phyloP scores from a whole-genome alignment of 2,888 invertebrate genomes.

The Amblyteles armatorius region DNA sequence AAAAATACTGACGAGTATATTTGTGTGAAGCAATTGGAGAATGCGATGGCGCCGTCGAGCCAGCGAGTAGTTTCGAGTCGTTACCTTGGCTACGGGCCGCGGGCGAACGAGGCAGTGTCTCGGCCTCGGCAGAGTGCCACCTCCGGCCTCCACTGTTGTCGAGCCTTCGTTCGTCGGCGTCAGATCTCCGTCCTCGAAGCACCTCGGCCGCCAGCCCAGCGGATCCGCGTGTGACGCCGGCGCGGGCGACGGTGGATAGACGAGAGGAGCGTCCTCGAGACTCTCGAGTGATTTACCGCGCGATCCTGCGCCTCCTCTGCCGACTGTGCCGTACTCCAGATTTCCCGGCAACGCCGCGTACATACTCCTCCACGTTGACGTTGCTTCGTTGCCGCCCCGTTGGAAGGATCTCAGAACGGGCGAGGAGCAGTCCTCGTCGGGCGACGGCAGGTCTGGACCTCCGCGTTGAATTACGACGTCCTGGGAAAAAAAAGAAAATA shows the following conservation, averaged over 20 bases:
- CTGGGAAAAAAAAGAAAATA: constrained; percentile 67
- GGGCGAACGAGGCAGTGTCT: constrained; percentile 91
- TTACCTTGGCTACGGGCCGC: constrained; percentile 92
- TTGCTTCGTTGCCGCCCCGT: constrained; percentile 70
- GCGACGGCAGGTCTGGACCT: constrained; percentile 82
- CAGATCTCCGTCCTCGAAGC: constrained; percentile 96
- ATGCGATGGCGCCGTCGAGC: background rate
- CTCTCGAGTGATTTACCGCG: constrained; percentile 95
- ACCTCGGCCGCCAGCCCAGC: constrained; percentile 89
- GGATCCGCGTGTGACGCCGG: constrained; percentile 83
- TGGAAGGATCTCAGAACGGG: constrained; percentile 83
- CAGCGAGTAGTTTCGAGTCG: background rate
- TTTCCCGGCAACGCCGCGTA: constrained; percentile 81
- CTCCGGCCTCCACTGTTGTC: constrained; percentile 87
- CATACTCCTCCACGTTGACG: constrained; percentile 82
- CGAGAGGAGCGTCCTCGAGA: constrained; percentile 89
- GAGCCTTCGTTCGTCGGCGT: constrained; percentile 93
- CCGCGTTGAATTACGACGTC: constrained; percentile 83
- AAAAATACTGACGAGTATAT: background rate
- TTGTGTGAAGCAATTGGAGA: background rate
- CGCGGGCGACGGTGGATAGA: constrained; percentile 82
- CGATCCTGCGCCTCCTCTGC: constrained; percentile 86
- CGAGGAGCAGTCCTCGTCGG: constrained; percentile 83
- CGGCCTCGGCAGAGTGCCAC: constrained; percentile 95
- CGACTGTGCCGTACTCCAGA: constrained; percentile 77